Conservation (phyloP, 2,888 invertebrate genomes). For the Callyntrura sp. region DNA sequence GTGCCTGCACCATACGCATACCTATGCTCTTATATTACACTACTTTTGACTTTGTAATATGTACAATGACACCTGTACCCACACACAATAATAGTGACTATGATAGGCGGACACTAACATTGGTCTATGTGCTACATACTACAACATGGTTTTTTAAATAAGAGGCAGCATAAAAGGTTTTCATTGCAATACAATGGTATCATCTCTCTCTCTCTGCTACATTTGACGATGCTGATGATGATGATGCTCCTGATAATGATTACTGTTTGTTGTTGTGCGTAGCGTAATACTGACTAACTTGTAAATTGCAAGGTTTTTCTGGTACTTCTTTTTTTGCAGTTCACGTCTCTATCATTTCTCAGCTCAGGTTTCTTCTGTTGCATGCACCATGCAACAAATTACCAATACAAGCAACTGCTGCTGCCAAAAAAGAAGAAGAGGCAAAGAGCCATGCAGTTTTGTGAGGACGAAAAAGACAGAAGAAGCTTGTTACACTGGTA, state of each 20-base stretch:
- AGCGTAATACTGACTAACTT: conserved; percentile 43
- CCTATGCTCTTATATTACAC: background rate
- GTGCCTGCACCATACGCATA: conserved; percentile 5
- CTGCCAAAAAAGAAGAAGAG: conserved; percentile 4
- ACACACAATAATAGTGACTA: background rate
- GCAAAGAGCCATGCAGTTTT: background rate
- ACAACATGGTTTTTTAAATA: background rate
- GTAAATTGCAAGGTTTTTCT: conserved; percentile 56
- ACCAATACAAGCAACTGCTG: background rate
- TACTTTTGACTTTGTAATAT: background rate
- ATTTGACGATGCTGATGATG: conserved; percentile 36
- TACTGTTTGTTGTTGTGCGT: conserved; percentile 33
- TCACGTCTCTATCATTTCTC: conserved; percentile 31
- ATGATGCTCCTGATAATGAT: conserved; percentile 22
- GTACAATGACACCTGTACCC: background rate
- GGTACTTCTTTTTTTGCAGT: conserved; percentile 65
- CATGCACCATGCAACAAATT: conserved; percentile 14
- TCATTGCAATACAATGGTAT: conserved; percentile 8
- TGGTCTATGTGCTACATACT: background rate
- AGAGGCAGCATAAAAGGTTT: conserved; percentile 57
- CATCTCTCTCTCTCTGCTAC: conserved; percentile 35
- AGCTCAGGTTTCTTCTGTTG: conserved; percentile 8
- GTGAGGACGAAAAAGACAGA: background rate
- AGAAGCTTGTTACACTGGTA: conserved; percentile 37
- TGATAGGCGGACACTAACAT: background rate